Base-by-base conservation (phyloP, 92 coral and sea anemone genomes). In the Phenganax marumi region DNA sequence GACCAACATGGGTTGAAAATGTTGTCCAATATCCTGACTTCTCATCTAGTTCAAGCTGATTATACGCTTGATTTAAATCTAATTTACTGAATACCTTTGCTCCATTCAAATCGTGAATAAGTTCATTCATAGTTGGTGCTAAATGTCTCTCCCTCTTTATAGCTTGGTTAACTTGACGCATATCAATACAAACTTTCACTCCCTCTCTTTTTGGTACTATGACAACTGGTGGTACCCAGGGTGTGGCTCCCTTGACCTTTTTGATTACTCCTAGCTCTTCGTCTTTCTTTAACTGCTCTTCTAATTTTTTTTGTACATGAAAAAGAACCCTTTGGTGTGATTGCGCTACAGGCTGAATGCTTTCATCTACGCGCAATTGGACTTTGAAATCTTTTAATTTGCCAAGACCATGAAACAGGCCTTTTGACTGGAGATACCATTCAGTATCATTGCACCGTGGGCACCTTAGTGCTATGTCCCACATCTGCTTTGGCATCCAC, bases 361-460 rank as follows among this genome's bases (percentile, higher is more conserved):
- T 68, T 24, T 81, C 86, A 84, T 90, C 82, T 14, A 90, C 83
- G 48, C 87, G 90, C 70, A 90, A 65, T 22, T 81, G 73, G 47
- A 87, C 93, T 72, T 90, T 70, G 50, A 89, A 84, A 77, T 58
- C 76, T 57, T 83, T 84, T 86, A 86, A 78, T 61, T 86, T 86
- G 83, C 92, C 93, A 56, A 90, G 93, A 24, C 90, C 90, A 62
- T 76, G 69, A 50, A 86, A 89, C 8, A 86, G n/a, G n/a, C n/a
- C n/a, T n/a, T n/a, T n/a, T n/a, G n/a, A n/a, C n/a, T n/a, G n/a
- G n/a, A n/a, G n/a, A n/a, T n/a, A n/a, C n/a, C n/a, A n/a, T n/a
- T n/a, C n/a, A n/a, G n/a, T n/a, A n/a, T n/a, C n/a, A n/a, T n/a
- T n/a, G n/a, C n/a, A n/a, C n/a, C n/a, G n/a, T n/a, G n/a, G n/a